A percentile compares a stretch with the other conserved stretches of the same genome.
phyloP scores from a whole-genome alignment of 2,113 vertebrate species.

The Apaloderma vittatum region DNA sequence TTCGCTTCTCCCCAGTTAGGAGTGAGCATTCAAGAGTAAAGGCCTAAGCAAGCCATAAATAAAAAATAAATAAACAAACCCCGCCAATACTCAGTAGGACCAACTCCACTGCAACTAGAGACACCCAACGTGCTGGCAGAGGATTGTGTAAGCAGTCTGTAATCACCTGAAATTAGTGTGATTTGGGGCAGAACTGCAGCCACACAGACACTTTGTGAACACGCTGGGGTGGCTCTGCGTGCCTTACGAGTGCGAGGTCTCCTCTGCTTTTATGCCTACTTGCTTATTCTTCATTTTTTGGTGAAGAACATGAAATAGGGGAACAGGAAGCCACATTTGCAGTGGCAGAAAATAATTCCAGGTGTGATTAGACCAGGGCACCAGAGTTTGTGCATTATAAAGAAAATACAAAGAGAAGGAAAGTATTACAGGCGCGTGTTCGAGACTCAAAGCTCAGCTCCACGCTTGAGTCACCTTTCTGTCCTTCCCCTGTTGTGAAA shows the following conservation, averaged over 20 bases:
- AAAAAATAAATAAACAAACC: not conserved
- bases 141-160: not conserved
- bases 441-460: not conserved
- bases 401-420: not conserved
- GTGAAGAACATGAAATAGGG: not conserved
- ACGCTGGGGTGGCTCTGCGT: not conserved
- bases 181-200: not conserved
- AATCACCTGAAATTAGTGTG: not conserved
- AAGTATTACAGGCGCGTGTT: not conserved
- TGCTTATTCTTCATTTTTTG: not conserved
- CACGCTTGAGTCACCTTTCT: not conserved
- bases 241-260: not conserved
- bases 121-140: too few species aligned
- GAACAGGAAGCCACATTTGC: not conserved
- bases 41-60: not conserved
- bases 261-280: not conserved
- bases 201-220: not conserved
- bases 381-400: not conserved
- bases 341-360: not conserved
- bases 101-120: not conserved
- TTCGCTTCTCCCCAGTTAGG: not conserved
- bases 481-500: slow-evolving; percentile 54
- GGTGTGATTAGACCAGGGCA: not conserved
- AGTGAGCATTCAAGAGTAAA: not conserved
- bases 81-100: rapidly evolving